Conservation (phyloP, 1,140 invertebrate genomes). For the Hormaphis cornu region DNA sequence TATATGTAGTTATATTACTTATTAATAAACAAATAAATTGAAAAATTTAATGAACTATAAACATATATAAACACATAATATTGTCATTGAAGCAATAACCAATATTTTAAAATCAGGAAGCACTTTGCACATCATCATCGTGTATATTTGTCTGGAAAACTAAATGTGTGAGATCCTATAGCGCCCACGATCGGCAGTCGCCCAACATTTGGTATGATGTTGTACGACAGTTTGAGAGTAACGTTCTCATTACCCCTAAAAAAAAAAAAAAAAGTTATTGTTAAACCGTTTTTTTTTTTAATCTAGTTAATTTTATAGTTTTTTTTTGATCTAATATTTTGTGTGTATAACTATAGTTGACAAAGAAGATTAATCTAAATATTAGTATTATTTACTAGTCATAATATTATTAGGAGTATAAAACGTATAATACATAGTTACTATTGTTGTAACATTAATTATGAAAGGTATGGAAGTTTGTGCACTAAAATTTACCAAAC, state of each 20-base stretch:
- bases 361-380: neutral
- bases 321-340: neutral
- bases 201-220: constrained; percentile 97
- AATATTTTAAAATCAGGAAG: constrained; percentile 16
- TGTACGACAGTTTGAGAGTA: constrained; percentile 89
- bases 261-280: constrained; percentile 41
- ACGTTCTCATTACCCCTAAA: constrained; percentile 85
- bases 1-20: too few species aligned
- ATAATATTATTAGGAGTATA: too few species aligned
- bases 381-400: neutral
- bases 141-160: constrained; percentile 83
- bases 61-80: neutral
- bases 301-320: neutral
- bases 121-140: constrained; percentile 46
- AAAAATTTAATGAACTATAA: constrained; percentile 4
- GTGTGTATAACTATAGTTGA: neutral
- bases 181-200: constrained; percentile 76
- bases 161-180: constrained; percentile 71
- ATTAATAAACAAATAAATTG: neutral
- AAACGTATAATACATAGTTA: too few species aligned
- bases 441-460: too few species aligned
- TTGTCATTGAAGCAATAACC: neutral
- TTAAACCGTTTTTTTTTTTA: neutral
- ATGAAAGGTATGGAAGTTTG: too few species aligned
- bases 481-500: too few species aligned